These are phyloP conservation scores for Osmerus eperlanus DNA, from an alignment of 2,113 vertebrate species.

Conservation along the genomic window DNA sequence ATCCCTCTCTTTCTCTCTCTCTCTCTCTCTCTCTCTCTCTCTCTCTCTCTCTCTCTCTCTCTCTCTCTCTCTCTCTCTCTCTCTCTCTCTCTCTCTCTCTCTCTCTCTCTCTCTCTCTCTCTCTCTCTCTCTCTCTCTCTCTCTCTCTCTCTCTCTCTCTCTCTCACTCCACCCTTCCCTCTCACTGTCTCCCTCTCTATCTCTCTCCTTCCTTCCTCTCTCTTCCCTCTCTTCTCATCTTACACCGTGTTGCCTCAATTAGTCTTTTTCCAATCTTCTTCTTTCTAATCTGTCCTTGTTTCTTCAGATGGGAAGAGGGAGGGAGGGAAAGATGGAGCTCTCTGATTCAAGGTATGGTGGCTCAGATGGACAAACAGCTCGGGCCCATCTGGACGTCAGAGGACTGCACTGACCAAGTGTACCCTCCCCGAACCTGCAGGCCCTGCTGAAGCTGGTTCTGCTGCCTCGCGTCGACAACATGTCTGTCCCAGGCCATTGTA, in stretches of 20 bases:
- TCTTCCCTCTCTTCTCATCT: not conserved
- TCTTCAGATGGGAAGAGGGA: constrained; percentile 22
- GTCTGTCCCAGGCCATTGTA: constrained; percentile 55
- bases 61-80: not conserved
- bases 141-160: not conserved
- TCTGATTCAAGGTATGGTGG: constrained; percentile 54
- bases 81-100: not conserved
- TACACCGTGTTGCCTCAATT: not conserved
- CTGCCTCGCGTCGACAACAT: constrained; percentile 46
- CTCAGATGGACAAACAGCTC: constrained; percentile 35
- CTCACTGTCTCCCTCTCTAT: not conserved
- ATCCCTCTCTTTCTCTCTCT: not conserved
- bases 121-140: not conserved
- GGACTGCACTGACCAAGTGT: constrained; percentile 27
- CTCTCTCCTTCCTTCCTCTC: not conserved
- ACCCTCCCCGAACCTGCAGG: constrained; percentile 61
- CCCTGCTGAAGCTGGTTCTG: constrained; percentile 55
- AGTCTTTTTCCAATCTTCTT: not conserved
- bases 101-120: not conserved
- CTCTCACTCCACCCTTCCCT: not conserved
- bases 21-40: not conserved
- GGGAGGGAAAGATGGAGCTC: constrained; percentile 33
- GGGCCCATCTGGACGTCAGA: constrained; percentile 54
- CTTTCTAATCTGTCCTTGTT: constrained; percentile 6
- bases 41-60: not conserved